Evolutionary conservation across 2,797 vertebrate species (phyloP), one percentile per base, ranked within the genome.

Genomic region (Channallabes apus): DNA sequence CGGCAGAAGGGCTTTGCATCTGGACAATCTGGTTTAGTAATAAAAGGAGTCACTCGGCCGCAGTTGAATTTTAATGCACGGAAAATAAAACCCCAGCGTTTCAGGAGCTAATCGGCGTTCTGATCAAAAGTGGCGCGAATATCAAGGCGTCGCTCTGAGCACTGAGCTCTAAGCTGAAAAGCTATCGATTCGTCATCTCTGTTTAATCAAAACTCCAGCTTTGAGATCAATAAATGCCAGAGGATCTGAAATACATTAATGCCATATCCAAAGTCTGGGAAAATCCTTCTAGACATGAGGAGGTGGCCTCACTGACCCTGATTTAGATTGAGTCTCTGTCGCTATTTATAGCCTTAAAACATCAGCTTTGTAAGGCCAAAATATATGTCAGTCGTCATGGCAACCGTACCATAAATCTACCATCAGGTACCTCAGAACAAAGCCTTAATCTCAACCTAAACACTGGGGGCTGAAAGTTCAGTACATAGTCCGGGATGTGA

Each of bases 321-420:
- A 90, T 93, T 90, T 85, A 92, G 88, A 91, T 87, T 90, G 90
- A 88, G 92, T 88, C 86, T 83, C 73, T 75, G 88, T 90, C 80
- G 87, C 92, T 94, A 89, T 86, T 93, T 91, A 92, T 90, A 88
- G 90, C 84, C 87, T 90, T 86, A 92, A 92, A 91, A 86, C 91
- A 76, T 61, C 89, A 90, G 86, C 91, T 86, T 71, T 54, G 87
- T 82, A 82, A 80, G 27, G 86, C 69, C 81, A 84, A 85, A 46
- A 87, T 89, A 82, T 90, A 92, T 92, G 82, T 85, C 85, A 89
- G 84, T 85, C 87, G 90, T 93, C 90, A 38, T 78, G 76, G 32
- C 76, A 79, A 79, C 77, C 77, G 27, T 24, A 64, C 14, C 24
- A 35, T 14, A 22, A 59, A 20, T 29, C 51, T 76, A 76, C 73